Evolutionary conservation across 2,888 invertebrate genomes (phyloP).

Genomic region (Eurois occulta): DNA sequence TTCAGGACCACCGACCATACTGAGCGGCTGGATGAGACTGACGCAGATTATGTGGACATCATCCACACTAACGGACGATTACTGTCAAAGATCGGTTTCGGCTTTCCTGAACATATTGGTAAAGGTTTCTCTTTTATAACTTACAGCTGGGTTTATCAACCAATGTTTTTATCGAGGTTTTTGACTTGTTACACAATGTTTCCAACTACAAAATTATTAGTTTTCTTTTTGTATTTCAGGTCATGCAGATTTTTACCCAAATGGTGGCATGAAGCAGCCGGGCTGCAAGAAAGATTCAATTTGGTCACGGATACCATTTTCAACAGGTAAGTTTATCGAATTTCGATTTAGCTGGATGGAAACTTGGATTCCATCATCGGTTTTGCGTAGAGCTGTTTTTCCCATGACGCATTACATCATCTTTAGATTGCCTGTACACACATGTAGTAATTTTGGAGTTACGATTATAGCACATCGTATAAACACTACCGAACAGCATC

Average conservation of each 20-base stretch:
- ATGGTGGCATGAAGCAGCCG: constrained; percentile 92
- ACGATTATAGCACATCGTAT: neutral
- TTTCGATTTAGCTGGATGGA: neutral
- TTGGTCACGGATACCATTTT: constrained; percentile 78
- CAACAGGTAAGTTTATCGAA: constrained; percentile 79
- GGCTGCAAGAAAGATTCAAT: constrained; percentile 88
- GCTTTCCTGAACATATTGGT: constrained; percentile 91
- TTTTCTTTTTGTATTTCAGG: constrained; percentile 76
- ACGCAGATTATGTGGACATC: constrained; percentile 91
- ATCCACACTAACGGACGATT: constrained; percentile 91
- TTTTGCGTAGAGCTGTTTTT: neutral
- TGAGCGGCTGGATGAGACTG: constrained; percentile 89
- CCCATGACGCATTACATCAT: neutral
- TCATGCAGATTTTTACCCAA: constrained; percentile 92
- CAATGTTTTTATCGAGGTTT: neutral
- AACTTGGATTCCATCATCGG: neutral
- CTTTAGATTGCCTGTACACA: neutral
- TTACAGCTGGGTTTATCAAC: neutral
- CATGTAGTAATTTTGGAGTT: neutral
- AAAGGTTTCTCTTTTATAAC: constrained; percentile 20
- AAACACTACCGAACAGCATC: neutral
- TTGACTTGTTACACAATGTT: neutral
- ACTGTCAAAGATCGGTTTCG: constrained; percentile 89
- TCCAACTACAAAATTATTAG: neutral
- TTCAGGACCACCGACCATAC: constrained; percentile 85